These are phyloP conservation scores for Sphaerodactylus townsendi DNA, from an alignment of 2,113 vertebrate species.

Conservation along the genomic window DNA sequence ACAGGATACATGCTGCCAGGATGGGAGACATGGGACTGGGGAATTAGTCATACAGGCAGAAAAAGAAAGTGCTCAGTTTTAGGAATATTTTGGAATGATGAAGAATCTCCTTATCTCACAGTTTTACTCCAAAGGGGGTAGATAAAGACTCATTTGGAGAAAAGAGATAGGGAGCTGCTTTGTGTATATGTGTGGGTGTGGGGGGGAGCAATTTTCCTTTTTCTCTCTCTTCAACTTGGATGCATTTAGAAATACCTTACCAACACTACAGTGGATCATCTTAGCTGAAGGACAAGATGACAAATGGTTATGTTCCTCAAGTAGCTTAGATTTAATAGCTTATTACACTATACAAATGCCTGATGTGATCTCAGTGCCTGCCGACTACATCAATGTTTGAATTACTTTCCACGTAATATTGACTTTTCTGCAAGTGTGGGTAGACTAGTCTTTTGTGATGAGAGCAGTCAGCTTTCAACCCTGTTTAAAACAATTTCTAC, in stretches of 20 bases:
- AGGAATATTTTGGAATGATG: not conserved
- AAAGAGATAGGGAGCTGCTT: not conserved
- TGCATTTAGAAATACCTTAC: slow-evolving; percentile 21
- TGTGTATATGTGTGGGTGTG: slow-evolving; percentile 1
- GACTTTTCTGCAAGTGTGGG: slow-evolving; percentile 32
- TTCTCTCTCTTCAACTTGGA: slow-evolving; percentile 5
- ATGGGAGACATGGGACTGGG: too few relatives aligned
- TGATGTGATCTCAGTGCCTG: slow-evolving; percentile 23
- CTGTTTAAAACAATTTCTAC: not conserved
- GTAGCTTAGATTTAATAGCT: slow-evolving; percentile 33
- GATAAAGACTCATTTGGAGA: not conserved
- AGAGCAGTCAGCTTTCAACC: slow-evolving; percentile 8
- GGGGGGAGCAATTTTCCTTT: slow-evolving; percentile 1
- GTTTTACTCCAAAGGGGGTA: not conserved
- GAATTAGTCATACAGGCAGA: not conserved
- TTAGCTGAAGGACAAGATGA: slow-evolving; percentile 15
- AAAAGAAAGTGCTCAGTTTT: not conserved
- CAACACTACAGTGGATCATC: slow-evolving; percentile 10
- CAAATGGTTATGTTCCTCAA: slow-evolving; percentile 40
- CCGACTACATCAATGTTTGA: slow-evolving; percentile 45
- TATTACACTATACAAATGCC: slow-evolving; percentile 16
- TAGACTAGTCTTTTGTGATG: slow-evolving; percentile 19
- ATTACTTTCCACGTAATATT: slow-evolving; percentile 53
- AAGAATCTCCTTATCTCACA: not conserved
- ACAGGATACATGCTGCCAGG: too few relatives aligned